Conservation (phyloP, 2,113 vertebrate species). For the Chaetorhynchus papuensis region DNA sequence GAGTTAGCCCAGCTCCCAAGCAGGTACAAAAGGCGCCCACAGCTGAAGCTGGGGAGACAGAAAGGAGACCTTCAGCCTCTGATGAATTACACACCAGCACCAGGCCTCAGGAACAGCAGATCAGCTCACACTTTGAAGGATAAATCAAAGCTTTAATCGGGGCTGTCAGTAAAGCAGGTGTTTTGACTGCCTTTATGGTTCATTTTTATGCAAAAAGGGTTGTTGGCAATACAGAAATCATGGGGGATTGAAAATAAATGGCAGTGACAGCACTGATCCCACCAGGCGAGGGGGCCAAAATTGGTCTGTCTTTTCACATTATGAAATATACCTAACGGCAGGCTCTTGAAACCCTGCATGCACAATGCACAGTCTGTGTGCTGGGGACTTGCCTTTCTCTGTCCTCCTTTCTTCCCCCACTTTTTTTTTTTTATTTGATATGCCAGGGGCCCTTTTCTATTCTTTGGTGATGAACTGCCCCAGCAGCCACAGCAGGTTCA, state of each 20-base stretch:
- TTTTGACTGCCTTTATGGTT: conserved; percentile 73
- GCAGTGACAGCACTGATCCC: conserved; percentile 74
- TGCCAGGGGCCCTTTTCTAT: conserved; percentile 64
- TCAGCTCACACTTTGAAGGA: conserved; percentile 51
- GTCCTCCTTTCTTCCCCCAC: not conserved
- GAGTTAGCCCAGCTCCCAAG: conserved; percentile 9
- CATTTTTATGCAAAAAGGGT: conserved; percentile 79
- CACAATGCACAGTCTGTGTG: conserved; percentile 62
- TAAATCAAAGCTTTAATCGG: conserved; percentile 79
- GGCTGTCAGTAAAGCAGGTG: conserved; percentile 80
- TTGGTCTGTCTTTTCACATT: conserved; percentile 77
- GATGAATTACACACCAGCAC: conserved; percentile 68
- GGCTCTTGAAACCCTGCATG: conserved; percentile 18
- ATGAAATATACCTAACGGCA: conserved; percentile 73
- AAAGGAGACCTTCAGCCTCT: conserved; percentile 64
- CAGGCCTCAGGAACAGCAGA: conserved; percentile 50
- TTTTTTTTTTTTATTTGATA: conserved; percentile 3
- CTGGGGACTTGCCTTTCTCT: conserved; percentile 33
- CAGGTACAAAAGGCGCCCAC: conserved; percentile 59
- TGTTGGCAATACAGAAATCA: conserved; percentile 73
- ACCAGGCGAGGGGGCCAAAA: conserved; percentile 70
- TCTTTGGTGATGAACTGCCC: conserved; percentile 69
- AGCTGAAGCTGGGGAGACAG: conserved; percentile 45
- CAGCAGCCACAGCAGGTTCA: conserved; percentile 63
- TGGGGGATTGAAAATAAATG: conserved; percentile 76